Percentiles rank a stretch among this genome's conserved stretches.
phyloP scores from a whole-genome alignment of 2,113 vertebrate genomes.

The Ptyas mucosa region DNA sequence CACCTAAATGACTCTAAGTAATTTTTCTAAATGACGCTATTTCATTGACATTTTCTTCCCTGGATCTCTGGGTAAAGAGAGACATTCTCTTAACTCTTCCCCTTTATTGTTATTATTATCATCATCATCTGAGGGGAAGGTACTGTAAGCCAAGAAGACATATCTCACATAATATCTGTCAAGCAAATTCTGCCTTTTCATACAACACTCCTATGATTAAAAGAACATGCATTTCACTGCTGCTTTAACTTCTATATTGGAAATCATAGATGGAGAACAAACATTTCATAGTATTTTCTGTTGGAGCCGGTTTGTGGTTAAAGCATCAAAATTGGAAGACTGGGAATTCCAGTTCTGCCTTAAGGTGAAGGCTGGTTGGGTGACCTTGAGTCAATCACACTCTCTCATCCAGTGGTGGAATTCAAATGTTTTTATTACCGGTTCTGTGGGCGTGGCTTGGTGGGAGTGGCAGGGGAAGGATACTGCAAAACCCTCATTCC shows the following conservation, averaged over 20 bases:
- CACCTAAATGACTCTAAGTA: not conserved
- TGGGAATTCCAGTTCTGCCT: not conserved
- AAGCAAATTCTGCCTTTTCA: constrained; percentile 42
- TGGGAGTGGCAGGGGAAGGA: no score
- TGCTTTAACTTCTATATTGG: constrained; percentile 32
- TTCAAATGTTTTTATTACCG: no score
- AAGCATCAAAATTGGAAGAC: not conserved
- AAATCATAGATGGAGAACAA: constrained; percentile 9
- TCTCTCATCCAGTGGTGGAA: not conserved
- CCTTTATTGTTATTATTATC: constrained; percentile 10
- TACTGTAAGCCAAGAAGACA: constrained; percentile 34
- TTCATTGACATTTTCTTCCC: constrained; percentile 7
- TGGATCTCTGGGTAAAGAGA: not conserved
- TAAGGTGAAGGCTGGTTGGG: not conserved
- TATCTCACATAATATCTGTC: constrained; percentile 27
- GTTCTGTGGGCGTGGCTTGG: no score
- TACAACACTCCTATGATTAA: constrained; percentile 33
- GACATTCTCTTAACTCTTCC: not conserved
- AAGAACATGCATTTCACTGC: constrained; percentile 23
- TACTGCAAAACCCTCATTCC: no score
- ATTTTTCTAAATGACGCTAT: constrained; percentile 16
- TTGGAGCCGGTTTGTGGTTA: not conserved
- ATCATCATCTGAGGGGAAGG: not conserved
- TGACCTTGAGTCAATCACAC: not conserved
- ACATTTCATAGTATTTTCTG: constrained; percentile 38